phyloP scores from a whole-genome alignment of 1,140 invertebrate genomes.

The Oedothorax gibbosus region DNA sequence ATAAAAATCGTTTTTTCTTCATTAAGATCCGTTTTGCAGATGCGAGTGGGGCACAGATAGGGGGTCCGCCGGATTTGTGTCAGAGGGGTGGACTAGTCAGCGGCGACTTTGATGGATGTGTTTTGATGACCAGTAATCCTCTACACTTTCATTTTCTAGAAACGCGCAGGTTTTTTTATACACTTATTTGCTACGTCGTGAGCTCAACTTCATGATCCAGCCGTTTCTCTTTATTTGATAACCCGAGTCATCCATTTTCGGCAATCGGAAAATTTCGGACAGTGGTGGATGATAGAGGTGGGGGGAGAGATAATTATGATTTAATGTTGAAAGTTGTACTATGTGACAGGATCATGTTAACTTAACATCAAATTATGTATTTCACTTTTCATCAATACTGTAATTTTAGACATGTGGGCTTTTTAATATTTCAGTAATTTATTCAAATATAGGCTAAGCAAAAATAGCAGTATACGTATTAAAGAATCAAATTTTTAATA shows the following conservation, averaged over 20 bases:
- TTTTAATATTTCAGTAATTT: neutral
- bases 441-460: neutral
- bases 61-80: constrained; percentile 48
- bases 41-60: constrained; percentile 39
- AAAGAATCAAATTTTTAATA: neutral
- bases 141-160: constrained; percentile 60
- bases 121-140: constrained; percentile 55
- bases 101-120: constrained; percentile 54
- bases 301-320: constrained; percentile 1
- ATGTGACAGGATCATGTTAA: no score
- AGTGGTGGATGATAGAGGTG: constrained; percentile 7
- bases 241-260: constrained; percentile 57
- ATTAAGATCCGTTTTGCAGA: constrained; percentile 61
- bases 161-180: constrained; percentile 4
- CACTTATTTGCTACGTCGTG: constrained; percentile 39
- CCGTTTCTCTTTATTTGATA: constrained; percentile 51
- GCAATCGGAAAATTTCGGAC: constrained; percentile 22
- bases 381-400: neutral
- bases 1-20: constrained; percentile 61
- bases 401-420: neutral
- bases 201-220: constrained; percentile 50
- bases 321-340: neutral
- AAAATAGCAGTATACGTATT: neutral
- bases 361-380: no score
- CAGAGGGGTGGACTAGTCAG: constrained; percentile 36